phyloP scores from a whole-genome alignment of 1,140 invertebrate genomes.

The Drosophila nannoptera region DNA sequence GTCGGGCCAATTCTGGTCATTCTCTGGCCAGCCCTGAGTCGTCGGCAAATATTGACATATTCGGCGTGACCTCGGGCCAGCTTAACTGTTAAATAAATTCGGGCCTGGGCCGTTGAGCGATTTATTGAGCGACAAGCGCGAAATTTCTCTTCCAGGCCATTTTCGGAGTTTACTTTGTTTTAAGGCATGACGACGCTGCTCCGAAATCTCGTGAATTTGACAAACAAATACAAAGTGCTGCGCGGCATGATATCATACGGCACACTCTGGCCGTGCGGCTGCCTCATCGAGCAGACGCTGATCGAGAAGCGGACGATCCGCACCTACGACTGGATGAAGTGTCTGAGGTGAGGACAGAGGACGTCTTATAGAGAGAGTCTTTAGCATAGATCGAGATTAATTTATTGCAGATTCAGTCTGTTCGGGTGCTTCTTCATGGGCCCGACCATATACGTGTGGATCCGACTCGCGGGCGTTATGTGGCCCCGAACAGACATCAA shows the following conservation, averaged over 20 bases:
- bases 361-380: too few species aligned
- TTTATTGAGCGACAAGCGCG: not conserved
- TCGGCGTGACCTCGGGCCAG: too few species aligned
- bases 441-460: conserved; percentile 83
- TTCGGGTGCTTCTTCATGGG: conserved; percentile 84
- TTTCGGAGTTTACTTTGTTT: not conserved
- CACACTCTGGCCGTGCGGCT: conserved; percentile 83
- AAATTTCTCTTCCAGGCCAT: conserved; percentile 20
- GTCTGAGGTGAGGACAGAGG: conserved; percentile 73
- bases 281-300: conserved; percentile 80
- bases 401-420: conserved; percentile 80
- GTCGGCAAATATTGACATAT: too few species aligned
- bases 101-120: not conserved
- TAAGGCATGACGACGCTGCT: conserved; percentile 56
- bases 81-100: too few species aligned
- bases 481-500: conserved; percentile 82
- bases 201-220: conserved; percentile 67
- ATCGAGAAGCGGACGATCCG: conserved; percentile 81
- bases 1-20: too few species aligned
- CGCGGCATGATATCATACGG: conserved; percentile 84
- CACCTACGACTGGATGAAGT: conserved; percentile 78
- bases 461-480: conserved; percentile 81
- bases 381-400: too few species aligned
- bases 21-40: too few species aligned
- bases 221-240: conserved; percentile 80